Base-by-base conservation (phyloP, 2,113 vertebrate species). In the Coreoperca whiteheadi region DNA sequence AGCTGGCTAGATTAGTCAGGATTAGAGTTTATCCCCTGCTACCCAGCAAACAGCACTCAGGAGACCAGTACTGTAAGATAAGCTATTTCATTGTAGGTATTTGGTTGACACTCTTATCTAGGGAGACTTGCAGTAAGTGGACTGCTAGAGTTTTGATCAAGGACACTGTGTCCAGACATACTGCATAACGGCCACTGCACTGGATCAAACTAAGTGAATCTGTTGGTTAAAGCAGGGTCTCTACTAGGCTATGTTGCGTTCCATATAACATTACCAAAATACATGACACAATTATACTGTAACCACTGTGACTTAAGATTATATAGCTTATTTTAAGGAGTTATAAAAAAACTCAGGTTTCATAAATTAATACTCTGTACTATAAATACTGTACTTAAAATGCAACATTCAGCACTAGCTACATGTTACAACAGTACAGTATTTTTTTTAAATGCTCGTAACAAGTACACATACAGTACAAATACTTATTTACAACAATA, bases 21-120 rank as follows among this genome's bases (percentile, higher is more conserved):
- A 91, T 94, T 94, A 92, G 48, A 74, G 67, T 88, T 92, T 75
- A 92, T 92, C 87, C 82, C 51, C 72, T 77, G 73, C 83, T 87
- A 87, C 76, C 76, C 1, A 81, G 87, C 79, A 87, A 84, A 89
- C 81, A 56, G 60, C 79, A 76, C 10, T 88, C 77, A 83, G 75
- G 78, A 68, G 85, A 64, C 51, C 67, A 72, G 77, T 14, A 2
- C 83, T 85, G 82, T 69, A 75, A 81, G 7, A 28, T 84, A 75
- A 90, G 74, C 68, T 37, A 79, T 69, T 77, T 67, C 76, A 78
- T 4, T 75, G 75, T 12, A 77, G 43, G 78, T 74, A 83, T 89
- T 88, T 54, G 84, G 51, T 82, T 84, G 87, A 77, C 84, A 79
- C 63, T 83, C 73, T 87, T 78, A 85, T 81, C 34, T 48, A 41